Evolutionary conservation across 2,888 invertebrate genomes (phyloP), one percentile per base, ranked within the genome.

Genomic region (Terebella lapidaria): DNA sequence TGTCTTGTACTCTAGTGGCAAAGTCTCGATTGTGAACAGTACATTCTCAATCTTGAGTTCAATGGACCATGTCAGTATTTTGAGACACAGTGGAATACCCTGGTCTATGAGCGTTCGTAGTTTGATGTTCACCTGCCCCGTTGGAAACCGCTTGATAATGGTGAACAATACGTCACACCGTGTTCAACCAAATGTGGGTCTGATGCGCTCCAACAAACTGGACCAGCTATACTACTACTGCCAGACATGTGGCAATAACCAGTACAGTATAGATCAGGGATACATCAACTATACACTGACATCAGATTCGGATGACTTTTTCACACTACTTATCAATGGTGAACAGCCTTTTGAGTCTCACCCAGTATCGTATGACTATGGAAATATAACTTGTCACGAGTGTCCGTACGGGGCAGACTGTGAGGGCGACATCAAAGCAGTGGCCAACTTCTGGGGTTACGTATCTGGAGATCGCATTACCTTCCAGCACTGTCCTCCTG

Each of bases 351-450:
- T 57, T 27, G 28, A 59, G 22, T 20, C 30, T 15, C 60, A 60
- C 42, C 45, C 58, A 3, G 58, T 56, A 5, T 4, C 3, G n/a
- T 64, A 30, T 54, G 47, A 54, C 18, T 63, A 62, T 29, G 52
- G 56, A 15, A 62, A 64, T 49, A 62, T 64, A 5, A 54, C 57
- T 20, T 64, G 64, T 29, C 59, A 51, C 18, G 58, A 59, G 10
- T 64, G 64, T 45, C 64, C 64, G 3, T 64, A 62, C 56, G 64
- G 64, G 15, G 64, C 52, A 5, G 55, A 30, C 5, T 64, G 64
- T 27, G 51, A 49, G 2, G 24, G 55, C 27, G 60, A 29, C 42
- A 55, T 64, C 2, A 29, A 29, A 18, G 56, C 63, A 1, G 52
- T 58, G 2, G 63, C 60, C 22, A 63, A 63, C 29, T 63, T 60